Evolutionary conservation across 2,113 vertebrate species (phyloP).

Genomic region (Tetrao urogallus): DNA sequence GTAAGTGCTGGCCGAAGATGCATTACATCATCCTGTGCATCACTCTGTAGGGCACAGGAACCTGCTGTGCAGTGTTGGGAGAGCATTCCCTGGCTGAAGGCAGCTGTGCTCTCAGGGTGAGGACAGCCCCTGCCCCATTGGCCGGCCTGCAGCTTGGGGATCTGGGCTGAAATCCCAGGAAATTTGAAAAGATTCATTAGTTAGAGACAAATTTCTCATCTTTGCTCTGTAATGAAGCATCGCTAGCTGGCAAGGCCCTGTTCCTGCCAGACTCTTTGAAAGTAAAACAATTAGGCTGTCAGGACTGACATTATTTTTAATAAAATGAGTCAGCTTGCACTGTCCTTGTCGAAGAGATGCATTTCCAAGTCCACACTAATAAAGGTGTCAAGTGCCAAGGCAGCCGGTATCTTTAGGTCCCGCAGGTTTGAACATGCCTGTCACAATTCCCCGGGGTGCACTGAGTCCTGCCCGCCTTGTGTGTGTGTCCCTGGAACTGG

Average conservation of each 20-base stretch:
- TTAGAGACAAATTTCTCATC: not conserved
- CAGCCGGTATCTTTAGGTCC: fast-evolving
- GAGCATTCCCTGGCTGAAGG: too few relatives aligned
- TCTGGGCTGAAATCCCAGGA: not conserved
- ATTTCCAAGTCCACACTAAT: fast-evolving
- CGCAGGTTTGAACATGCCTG: fast-evolving
- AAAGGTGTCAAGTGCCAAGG: not conserved
- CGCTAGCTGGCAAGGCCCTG: not conserved
- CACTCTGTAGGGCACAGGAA: not conserved
- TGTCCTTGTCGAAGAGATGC: not conserved
- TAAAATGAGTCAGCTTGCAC: not conserved
- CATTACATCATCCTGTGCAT: fast-evolving
- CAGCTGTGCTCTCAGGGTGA: too few relatives aligned
- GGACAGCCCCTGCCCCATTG: too few relatives aligned
- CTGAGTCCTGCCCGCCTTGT: not conserved
- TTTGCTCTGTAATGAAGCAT: not conserved
- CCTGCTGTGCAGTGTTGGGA: too few relatives aligned
- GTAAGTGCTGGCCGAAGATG: not conserved
- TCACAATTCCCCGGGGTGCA: fast-evolving
- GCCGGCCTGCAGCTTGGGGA: not conserved
- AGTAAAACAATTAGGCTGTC: not conserved
- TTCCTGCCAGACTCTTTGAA: slow-evolving; percentile 31
- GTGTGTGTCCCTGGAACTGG: not conserved
- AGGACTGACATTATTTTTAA: slow-evolving; percentile 16
- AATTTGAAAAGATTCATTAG: not conserved